Percentiles rank a stretch among this genome's conserved stretches.
Evolutionary conservation across 2,888 invertebrate genomes (phyloP).

Genomic region (Trissolcus japonicus): DNA sequence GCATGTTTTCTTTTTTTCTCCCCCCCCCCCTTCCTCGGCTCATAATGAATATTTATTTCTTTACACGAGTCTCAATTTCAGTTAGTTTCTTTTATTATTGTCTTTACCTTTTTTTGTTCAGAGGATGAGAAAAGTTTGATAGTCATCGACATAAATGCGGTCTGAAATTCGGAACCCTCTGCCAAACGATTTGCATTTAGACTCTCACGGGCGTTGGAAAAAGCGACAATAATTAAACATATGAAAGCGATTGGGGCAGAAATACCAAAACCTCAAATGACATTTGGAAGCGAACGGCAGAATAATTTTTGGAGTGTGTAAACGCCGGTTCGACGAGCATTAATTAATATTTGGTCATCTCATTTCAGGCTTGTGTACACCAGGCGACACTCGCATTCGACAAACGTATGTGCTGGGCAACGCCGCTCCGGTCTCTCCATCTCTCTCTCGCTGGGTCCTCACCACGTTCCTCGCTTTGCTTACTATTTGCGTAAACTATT

Average conservation of each 20-base stretch:
- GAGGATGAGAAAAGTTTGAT: constrained; percentile 1
- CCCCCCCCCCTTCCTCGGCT: no score
- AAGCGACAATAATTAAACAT: constrained; percentile 26
- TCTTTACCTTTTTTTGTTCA: no score
- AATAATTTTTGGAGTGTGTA: constrained; percentile 51
- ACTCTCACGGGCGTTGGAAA: constrained; percentile 2
- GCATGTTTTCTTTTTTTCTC: background rate
- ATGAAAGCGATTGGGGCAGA: constrained; percentile 24
- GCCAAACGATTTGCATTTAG: constrained; percentile 21
- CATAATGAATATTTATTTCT: constrained; percentile 42
- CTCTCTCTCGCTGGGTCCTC: constrained; percentile 1
- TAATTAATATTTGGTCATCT: constrained; percentile 58
- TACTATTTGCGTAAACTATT: constrained; percentile 58
- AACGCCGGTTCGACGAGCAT: constrained; percentile 48
- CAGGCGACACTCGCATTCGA: constrained; percentile 52
- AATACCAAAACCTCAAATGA: constrained; percentile 41
- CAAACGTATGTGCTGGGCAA: constrained; percentile 42
- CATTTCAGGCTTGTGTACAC: constrained; percentile 53
- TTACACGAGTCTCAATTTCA: constrained; percentile 24
- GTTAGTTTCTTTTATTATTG: background rate
- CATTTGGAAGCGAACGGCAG: constrained; percentile 33
- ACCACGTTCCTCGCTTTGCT: constrained; percentile 31
- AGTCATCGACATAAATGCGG: constrained; percentile 2
- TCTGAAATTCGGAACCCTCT: constrained; percentile 2
- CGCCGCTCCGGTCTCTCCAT: constrained; percentile 4